phyloP scores from a whole-genome alignment of 2,113 vertebrate species.

The Sebastes fasciatus region DNA sequence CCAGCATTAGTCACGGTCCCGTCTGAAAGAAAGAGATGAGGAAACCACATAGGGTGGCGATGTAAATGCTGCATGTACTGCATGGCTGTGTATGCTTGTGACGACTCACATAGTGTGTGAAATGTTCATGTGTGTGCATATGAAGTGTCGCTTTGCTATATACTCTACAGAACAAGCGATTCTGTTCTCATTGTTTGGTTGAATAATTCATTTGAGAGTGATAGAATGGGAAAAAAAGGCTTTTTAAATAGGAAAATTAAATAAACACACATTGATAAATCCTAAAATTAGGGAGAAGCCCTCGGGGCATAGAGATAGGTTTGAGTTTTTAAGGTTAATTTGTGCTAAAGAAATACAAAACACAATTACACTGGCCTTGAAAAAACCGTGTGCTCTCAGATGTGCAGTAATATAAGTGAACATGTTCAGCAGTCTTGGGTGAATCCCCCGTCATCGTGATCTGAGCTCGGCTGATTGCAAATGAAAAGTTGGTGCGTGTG shows the following conservation, averaged over 20 bases:
- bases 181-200: constrained; percentile 37
- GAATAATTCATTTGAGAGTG: constrained; percentile 64
- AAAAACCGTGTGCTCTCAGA: constrained; percentile 35
- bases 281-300: constrained; percentile 61
- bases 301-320: constrained; percentile 50
- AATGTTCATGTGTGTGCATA: neutral
- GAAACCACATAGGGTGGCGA: constrained; percentile 41
- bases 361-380: constrained; percentile 52
- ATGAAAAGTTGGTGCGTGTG: constrained; percentile 41
- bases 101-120: constrained; percentile 15
- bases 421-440: constrained; percentile 33
- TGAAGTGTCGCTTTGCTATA: neutral
- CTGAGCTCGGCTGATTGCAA: constrained; percentile 43
- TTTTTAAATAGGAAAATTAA: constrained; percentile 68
- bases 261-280: constrained; percentile 71
- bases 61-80: constrained; percentile 48
- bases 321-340: constrained; percentile 74
- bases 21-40: constrained; percentile 43
- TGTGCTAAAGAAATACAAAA: constrained; percentile 63
- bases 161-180: constrained; percentile 23
- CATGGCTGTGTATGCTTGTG: constrained; percentile 22
- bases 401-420: constrained; percentile 39
- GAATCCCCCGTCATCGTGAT: constrained; percentile 32
- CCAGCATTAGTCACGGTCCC: constrained; percentile 59
- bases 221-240: constrained; percentile 29